Conservation (phyloP, 2,888 invertebrate species). For the Lasioglossum pauxillum region DNA sequence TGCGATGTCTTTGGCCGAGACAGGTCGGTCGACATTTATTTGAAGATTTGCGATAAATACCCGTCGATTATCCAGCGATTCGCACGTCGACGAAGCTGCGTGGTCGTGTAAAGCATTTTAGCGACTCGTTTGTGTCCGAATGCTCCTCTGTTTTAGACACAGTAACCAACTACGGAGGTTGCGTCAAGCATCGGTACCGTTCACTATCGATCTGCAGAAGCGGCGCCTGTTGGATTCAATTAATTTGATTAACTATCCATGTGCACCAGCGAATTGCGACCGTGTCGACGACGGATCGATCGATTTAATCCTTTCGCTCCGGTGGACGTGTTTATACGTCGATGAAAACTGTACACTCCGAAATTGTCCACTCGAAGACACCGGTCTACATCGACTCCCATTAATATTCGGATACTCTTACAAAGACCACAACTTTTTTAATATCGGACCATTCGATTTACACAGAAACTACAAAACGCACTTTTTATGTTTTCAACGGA, state of each 20-base stretch:
- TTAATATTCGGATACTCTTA: not conserved
- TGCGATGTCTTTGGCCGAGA: too few relatives aligned
- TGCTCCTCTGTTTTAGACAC: not conserved
- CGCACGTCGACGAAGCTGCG: not conserved
- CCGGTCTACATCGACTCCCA: not conserved
- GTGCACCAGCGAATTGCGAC: not conserved
- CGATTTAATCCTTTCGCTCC: not conserved
- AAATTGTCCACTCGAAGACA: not conserved
- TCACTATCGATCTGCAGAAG: slow-evolving; percentile 13
- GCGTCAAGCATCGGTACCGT: slow-evolving; percentile 10
- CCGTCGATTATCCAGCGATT: not conserved
- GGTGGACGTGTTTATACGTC: not conserved
- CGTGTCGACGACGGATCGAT: not conserved
- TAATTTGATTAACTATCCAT: slow-evolving; percentile 12
- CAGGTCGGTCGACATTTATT: not conserved
- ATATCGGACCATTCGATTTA: not conserved
- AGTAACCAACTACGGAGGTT: not conserved
- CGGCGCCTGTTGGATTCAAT: slow-evolving; percentile 17
- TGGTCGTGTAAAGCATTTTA: not conserved
- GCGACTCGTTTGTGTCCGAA: not conserved
- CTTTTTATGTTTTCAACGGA: not conserved
- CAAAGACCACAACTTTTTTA: not conserved
- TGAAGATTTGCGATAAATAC: not conserved
- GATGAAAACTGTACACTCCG: not conserved
- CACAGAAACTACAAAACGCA: not conserved